phyloP scores from a whole-genome alignment of 2,888 invertebrate species.

The Aphidoletes aphidimyza region DNA sequence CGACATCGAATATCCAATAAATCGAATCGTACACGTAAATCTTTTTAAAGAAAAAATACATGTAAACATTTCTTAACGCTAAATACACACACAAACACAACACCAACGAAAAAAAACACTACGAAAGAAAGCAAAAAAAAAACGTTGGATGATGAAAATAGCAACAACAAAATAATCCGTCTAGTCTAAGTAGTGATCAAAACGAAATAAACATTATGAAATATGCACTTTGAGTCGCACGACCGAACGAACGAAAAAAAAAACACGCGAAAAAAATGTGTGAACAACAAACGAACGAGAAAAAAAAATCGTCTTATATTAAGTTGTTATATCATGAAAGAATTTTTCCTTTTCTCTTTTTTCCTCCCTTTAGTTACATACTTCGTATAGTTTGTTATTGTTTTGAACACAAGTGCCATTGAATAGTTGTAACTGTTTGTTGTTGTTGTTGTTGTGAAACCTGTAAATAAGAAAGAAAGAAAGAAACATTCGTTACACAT shows the following conservation, averaged over 20 bases:
- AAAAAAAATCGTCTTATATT: constrained; percentile 12
- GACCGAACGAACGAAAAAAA: not conserved
- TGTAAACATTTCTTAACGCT: not conserved
- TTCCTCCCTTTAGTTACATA: not conserved
- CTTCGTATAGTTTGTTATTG: constrained; percentile 3
- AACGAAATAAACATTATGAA: not conserved
- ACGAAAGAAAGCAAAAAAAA: not conserved
- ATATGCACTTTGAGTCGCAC: not conserved
- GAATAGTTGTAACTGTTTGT: constrained; percentile 11
- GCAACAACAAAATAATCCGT: not conserved
- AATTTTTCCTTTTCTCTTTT: not conserved
- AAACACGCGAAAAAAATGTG: not conserved
- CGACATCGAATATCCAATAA: not conserved
- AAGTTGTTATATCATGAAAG: constrained; percentile 21
- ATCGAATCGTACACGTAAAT: no score
- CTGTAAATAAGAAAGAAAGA: constrained; percentile 19
- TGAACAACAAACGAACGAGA: not conserved
- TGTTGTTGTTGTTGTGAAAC: constrained; percentile 16
- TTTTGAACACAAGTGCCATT: constrained; percentile 30
- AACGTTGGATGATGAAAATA: not conserved
- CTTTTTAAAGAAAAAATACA: not conserved
- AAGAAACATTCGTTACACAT: not conserved
- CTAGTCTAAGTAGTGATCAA: constrained; percentile 10
- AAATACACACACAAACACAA: not conserved
- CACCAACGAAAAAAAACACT: not conserved